Evolutionary conservation across 1,140 invertebrate genomes (phyloP), one percentile per base, ranked within the genome.

Genomic region (Nylanderia fulva): DNA sequence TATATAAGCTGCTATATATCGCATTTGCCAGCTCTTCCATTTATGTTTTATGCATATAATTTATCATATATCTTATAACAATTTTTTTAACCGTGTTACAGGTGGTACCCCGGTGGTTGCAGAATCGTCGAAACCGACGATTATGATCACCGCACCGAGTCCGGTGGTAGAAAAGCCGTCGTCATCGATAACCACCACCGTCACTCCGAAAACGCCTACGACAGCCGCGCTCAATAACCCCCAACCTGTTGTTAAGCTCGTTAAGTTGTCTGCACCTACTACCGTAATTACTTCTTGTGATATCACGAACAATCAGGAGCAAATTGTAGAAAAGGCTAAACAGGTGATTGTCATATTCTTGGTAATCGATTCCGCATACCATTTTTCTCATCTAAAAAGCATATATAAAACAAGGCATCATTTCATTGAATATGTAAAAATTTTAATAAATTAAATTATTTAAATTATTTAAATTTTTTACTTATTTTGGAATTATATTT

Each of bases 271-370:
- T 88, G 82, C 87, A 66, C 86, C 89, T 74, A 85, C 91, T 87
- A 93, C 85, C 90, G 95, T 90, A 94, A 93, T 87, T 71, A 87
- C 91, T 36, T 86, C 93, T 69, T 92, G 90, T 91, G 93, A 94
- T 92, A 93, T 85, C 66, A 86, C 90, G 56, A 93, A 89, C 89
- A 95, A 94, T 90, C 96, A 97, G 92, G 97, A 98, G 94, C 97
- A 98, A 94, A 98, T 98, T 90, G 97, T 98, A 58, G 97, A 98
- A 93, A 97, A 97, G 94, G 98, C 98, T 0, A 98, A 98, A 95
- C 98, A 98, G 95, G 96, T 96, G 90, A 76, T 29, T 86, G 2
- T 29, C 13, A 0, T 15, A 69, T 29, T 4, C 5, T 77, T 60
- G 1, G 15, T 18, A 13, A 36, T 2, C 42, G 9, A 9, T 9